Conservation (phyloP, 2,888 invertebrate genomes). For the Melinopterus prodromus region DNA sequence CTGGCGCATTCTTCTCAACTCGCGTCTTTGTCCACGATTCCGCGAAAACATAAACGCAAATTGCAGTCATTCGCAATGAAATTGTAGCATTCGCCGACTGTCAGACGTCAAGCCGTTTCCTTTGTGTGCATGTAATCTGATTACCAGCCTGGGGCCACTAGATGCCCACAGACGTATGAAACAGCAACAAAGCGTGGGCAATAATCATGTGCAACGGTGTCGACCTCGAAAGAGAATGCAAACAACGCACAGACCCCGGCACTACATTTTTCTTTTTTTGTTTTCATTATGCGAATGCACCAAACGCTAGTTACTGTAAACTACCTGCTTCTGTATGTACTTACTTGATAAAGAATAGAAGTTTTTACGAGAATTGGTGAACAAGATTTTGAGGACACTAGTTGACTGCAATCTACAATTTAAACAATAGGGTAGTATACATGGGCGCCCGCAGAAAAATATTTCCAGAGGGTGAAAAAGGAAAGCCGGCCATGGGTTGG, state of each 20-base stretch:
- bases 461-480: no score
- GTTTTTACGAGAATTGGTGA: not conserved
- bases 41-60: not conserved
- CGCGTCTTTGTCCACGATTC: not conserved
- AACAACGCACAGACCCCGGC: not conserved
- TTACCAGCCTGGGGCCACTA: not conserved
- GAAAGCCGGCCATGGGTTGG: no score
- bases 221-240: slow-evolving; percentile 4
- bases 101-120: not conserved
- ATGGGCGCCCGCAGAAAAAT: no score
- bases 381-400: no score
- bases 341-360: not conserved
- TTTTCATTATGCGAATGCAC: not conserved
- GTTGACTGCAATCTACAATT: no score
- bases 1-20: not conserved
- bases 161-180: not conserved
- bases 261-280: not conserved
- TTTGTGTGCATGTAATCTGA: slow-evolving; percentile 4
- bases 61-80: not conserved
- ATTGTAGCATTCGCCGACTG: not conserved
- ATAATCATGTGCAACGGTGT: not conserved
- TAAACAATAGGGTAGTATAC: no score
- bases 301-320: not conserved
- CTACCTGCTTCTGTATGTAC: not conserved
- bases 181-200: slow-evolving; percentile 4